A percentile compares a stretch with the other conserved stretches of the same genome.
Evolutionary conservation across 2,113 vertebrate genomes (phyloP).

Genomic region (Salvator merianae): DNA sequence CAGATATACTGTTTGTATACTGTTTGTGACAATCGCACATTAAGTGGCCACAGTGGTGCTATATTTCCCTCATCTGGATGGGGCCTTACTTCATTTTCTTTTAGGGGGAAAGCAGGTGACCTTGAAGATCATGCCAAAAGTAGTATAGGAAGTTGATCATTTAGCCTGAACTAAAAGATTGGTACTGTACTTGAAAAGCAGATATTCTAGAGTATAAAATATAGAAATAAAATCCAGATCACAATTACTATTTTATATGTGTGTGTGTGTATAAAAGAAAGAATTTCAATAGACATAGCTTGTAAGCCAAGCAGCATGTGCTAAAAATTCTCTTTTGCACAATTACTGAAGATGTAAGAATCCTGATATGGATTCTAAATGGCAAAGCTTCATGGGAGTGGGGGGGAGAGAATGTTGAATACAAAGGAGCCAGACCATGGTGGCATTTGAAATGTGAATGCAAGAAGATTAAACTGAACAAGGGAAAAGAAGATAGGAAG

Average conservation of each 20-base stretch:
- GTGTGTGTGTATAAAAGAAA: neutral
- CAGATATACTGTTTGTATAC: too few relatives aligned
- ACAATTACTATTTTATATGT: too few relatives aligned
- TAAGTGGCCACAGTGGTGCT: too few relatives aligned
- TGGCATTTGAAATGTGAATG: neutral
- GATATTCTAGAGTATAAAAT: too few relatives aligned
- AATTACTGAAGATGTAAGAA: too few relatives aligned
- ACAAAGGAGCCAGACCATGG: neutral
- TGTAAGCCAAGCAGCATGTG: neutral
- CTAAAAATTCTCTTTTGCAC: too few relatives aligned
- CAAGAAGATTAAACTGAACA: neutral
- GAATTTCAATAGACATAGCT: neutral
- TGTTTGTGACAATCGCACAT: too few relatives aligned
- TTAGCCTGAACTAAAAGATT: neutral
- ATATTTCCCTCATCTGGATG: too few relatives aligned
- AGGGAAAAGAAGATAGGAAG: neutral
- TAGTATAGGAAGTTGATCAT: neutral
- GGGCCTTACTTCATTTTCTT: neutral
- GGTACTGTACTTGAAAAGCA: neutral
- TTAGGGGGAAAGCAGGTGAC: neutral
- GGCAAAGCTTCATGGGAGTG: neutral
- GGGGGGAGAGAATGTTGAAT: neutral
- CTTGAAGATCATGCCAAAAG: too few relatives aligned
- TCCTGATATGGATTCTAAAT: neutral
- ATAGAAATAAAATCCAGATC: too few relatives aligned